These are phyloP conservation scores for Micromesistius poutassou DNA, from an alignment of 2,797 vertebrate species.

Conservation along the genomic window DNA sequence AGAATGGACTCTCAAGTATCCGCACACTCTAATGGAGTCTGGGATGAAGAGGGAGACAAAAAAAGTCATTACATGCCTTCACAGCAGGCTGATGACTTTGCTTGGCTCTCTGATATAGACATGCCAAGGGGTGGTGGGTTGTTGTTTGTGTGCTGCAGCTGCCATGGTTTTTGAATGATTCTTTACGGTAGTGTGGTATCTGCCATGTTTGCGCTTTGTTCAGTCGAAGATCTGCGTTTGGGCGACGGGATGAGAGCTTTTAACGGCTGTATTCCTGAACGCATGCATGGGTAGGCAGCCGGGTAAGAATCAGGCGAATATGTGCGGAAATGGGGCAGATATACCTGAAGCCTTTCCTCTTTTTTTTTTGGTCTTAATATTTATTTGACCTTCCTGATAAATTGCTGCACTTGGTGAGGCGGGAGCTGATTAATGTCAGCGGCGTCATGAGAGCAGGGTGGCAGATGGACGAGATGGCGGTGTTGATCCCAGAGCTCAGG, in stretches of 20 bases:
- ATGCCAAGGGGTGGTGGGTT: constrained; percentile 7
- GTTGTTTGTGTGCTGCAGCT: neutral
- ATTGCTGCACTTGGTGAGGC: neutral
- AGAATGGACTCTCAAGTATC: constrained; percentile 40
- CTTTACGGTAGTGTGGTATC: neutral
- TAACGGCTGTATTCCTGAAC: neutral
- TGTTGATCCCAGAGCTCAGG: neutral
- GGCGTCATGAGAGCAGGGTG: neutral
- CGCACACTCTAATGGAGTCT: constrained; percentile 59
- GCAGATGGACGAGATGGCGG: neutral
- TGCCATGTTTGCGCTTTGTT: neutral
- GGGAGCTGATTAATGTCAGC: neutral
- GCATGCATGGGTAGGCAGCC: neutral
- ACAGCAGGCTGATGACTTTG: constrained; percentile 43
- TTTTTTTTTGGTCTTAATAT: neutral
- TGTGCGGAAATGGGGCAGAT: neutral
- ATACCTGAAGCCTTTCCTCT: neutral
- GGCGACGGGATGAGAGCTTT: neutral
- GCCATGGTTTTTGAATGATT: neutral
- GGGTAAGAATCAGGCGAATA: neutral
- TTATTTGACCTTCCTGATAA: neutral
- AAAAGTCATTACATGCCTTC: constrained; percentile 19
- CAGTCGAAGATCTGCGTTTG: neutral
- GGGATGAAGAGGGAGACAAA: constrained; percentile 1
- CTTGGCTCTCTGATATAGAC: constrained; percentile 46